Base-by-base conservation (phyloP, 2,888 invertebrate genomes). In the Tenthredo notha region DNA sequence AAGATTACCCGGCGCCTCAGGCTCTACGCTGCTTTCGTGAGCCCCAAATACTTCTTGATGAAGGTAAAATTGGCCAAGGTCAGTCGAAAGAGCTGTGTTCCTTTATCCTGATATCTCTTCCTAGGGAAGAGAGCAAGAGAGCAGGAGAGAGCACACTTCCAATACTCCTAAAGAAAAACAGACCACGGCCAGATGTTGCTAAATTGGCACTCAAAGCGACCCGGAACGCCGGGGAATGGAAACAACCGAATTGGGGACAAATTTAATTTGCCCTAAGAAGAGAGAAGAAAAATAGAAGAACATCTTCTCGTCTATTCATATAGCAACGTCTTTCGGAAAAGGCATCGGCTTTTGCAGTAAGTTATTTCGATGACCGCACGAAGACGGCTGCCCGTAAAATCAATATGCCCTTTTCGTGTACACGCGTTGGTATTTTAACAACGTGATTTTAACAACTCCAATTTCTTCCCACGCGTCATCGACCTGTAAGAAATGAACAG, bases 161-260 rank as follows among this genome's bases (percentile, higher is more conserved):
- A 87, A 89, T 87, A 87, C 87, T 86, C 87, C 89, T 90, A 89
- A 90, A 90, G 90, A 91, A 90, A 90, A 89, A 89, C 90, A 89
- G 89, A 89, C 89, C 88, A 85, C 88, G 85, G 88, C 90, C 91
- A 91, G 91, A 91, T 91, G 91, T 89, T 88, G 88, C 87, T 86
- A 91, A 91, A 91, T 91, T 90, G 91, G 88, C 90, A 90, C 91
- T 90, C 88, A 88, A 88, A 87, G 87, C 65, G 86, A 88, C 88
- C 78, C 85, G 50, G 50, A 85, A 61, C 86, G 83, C 85, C 77
- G 78, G 88, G 88, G 87, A 89, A 89, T 89, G 89, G 90, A 89
- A 90, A 89, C 89, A 89, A 87, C 88, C 88, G 90, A 90, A 90
- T 91, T 87, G 88, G 89, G 88, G 89, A 89, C 88, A 90, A 91